Conservation (phyloP, 64 coral and sea anemone species). For the Porites lutea region DNA sequence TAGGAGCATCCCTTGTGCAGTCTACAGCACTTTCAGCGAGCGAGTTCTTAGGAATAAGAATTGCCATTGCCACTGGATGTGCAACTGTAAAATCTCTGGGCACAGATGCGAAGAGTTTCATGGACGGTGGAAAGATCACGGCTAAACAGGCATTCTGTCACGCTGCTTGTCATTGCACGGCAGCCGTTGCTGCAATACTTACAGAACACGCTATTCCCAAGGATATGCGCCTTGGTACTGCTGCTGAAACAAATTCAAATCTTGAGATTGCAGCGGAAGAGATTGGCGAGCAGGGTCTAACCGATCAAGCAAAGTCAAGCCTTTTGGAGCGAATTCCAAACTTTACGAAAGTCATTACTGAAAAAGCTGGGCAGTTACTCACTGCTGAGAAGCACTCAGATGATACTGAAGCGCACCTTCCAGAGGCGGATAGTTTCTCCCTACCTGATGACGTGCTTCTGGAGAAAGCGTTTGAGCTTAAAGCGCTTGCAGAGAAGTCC, state of each 20-base stretch:
- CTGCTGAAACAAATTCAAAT: background rate
- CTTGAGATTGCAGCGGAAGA: background rate
- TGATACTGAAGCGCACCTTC: too few relatives aligned
- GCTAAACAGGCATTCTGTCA: background rate
- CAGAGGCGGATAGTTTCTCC: too few relatives aligned
- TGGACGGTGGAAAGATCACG: constrained; percentile 44
- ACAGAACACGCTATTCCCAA: background rate
- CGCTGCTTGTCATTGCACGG: background rate
- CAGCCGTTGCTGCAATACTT: constrained; percentile 23
- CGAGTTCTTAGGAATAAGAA: constrained; percentile 17
- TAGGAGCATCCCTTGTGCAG: constrained; percentile 41
- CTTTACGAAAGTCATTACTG: too few relatives aligned
- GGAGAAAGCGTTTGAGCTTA: too few relatives aligned
- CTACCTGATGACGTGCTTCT: too few relatives aligned
- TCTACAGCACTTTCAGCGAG: background rate
- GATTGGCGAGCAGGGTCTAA: too few relatives aligned
- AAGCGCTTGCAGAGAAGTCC: too few relatives aligned
- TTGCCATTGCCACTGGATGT: constrained; percentile 47
- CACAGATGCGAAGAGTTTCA: constrained; percentile 36
- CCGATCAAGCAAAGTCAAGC: too few relatives aligned
- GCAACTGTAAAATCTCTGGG: constrained; percentile 6
- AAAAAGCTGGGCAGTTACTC: too few relatives aligned
- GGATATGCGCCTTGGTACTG: background rate
- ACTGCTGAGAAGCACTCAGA: too few relatives aligned
- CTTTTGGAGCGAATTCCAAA: too few relatives aligned